A percentile compares a stretch with the other conserved stretches of the same genome.
phyloP scores from a whole-genome alignment of 2,797 vertebrate species.

The Sebastes umbrosus region DNA sequence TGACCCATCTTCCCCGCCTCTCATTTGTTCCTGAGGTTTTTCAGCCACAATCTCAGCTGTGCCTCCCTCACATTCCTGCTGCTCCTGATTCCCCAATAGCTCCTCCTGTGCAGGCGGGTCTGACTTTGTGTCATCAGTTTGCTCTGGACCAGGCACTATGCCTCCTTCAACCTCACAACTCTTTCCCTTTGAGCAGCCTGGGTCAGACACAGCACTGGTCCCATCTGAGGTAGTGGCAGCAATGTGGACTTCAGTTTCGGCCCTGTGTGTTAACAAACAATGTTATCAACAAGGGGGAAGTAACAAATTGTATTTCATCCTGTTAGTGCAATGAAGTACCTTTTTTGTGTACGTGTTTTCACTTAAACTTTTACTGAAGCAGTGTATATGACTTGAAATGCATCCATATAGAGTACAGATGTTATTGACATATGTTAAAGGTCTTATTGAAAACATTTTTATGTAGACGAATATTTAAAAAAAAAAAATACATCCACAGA shows the following conservation, averaged over 20 bases:
- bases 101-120: background rate
- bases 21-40: background rate
- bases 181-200: constrained; percentile 13
- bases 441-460: too few relatives aligned
- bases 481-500: too few relatives aligned
- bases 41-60: background rate
- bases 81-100: background rate
- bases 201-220: background rate
- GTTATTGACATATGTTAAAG: background rate
- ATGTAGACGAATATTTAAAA: too few relatives aligned
- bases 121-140: constrained; percentile 1
- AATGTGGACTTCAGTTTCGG: background rate
- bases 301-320: background rate
- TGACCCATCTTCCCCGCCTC: background rate
- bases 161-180: background rate
- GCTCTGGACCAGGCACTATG: background rate
- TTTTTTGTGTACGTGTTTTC: background rate
- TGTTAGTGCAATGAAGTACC: background rate
- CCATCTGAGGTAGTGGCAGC: constrained; percentile 11
- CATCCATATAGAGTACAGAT: background rate
- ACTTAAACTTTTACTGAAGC: background rate
- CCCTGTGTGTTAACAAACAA: constrained; percentile 38
- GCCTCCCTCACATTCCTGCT: background rate
- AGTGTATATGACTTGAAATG: background rate
- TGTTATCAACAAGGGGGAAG: background rate